phyloP scores from a whole-genome alignment of 2,888 invertebrate genomes.

The Pristionchus arcanus region DNA sequence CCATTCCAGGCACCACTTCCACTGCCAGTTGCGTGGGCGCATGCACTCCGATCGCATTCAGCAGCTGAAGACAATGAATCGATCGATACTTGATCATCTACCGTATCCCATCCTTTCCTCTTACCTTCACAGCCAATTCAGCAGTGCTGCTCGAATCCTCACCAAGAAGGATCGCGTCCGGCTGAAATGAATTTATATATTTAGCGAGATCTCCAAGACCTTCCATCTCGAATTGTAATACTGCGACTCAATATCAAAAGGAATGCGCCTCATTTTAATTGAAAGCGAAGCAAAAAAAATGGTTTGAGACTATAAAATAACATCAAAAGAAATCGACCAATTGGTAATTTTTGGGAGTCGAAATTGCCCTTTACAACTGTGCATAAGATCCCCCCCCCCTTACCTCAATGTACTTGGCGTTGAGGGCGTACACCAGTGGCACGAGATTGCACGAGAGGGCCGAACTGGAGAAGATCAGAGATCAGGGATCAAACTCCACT shows the following conservation, averaged over 20 bases:
- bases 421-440: conserved; percentile 67
- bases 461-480: conserved; percentile 56
- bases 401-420: conserved; percentile 57
- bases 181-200: conserved; percentile 17
- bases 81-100: background rate
- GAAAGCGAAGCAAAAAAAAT: no score
- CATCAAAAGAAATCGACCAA: no score
- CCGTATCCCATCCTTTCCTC: conserved; percentile 19
- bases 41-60: conserved; percentile 60
- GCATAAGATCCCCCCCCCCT: background rate
- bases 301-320: no score
- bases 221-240: background rate
- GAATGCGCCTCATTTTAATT: no score
- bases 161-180: conserved; percentile 65
- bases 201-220: no score
- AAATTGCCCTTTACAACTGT: no score
- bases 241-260: no score
- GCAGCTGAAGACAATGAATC: conserved; percentile 59
- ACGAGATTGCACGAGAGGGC: conserved; percentile 66
- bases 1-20: conserved; percentile 67
- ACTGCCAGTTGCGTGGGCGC: conserved; percentile 62
- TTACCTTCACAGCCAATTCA: conserved; percentile 62
- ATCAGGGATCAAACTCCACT: conserved; percentile 11
- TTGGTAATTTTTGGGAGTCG: no score
- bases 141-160: conserved; percentile 58